Evolutionary conservation across 2,797 vertebrate genomes (phyloP), one percentile per base, ranked within the genome.

Genomic region (Etheostoma perlongum): DNA sequence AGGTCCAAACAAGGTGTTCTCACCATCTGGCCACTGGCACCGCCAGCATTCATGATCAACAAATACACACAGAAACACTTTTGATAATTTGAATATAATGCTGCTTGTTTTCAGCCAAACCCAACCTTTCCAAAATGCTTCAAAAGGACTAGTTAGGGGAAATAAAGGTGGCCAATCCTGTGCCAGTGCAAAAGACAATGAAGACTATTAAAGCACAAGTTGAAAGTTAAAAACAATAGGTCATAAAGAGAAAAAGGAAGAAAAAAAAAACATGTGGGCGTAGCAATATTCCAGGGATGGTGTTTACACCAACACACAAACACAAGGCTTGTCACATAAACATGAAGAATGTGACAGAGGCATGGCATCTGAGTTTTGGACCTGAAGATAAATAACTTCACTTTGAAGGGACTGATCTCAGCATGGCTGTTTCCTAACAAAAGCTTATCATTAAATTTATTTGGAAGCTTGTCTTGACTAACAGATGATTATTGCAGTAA

Each of bases 331-430:
- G 49, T 87, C 86, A 82, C 87, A 88, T 76, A 83, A 88, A 87
- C 82, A 74, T 82, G 88, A 81, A 89, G 89, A 89, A 91, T 89
- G 90, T 90, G 89, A 85, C 86, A 30, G 77, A 68, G 72, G 46
- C 58, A 54, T 78, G 86, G 76, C 47, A 89, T 79, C 53, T 53
- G 30, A 25, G 44, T n/a, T 76, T 59, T 67, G 53, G 55, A 65
- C 42, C 55, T 53, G 46, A 51, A 23, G 47, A 87, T 64, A 47
- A 72, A 84, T 30, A 57, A 44, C 51, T 77, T 74, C 8, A 2
- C 76, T 61, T 58, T 47, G 40, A 81, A 62, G 60, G 4, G 48
- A 53, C 57, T 72, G 65, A 75, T 58, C 62, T 76, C 46, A 58
- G 55, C 49, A 46, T 18, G 61, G 15, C 55, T n/a, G 52, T 30